Evolutionary conservation across 2,888 invertebrate genomes (phyloP), one percentile per base, ranked within the genome.

Genomic region (Melipona beecheii): DNA sequence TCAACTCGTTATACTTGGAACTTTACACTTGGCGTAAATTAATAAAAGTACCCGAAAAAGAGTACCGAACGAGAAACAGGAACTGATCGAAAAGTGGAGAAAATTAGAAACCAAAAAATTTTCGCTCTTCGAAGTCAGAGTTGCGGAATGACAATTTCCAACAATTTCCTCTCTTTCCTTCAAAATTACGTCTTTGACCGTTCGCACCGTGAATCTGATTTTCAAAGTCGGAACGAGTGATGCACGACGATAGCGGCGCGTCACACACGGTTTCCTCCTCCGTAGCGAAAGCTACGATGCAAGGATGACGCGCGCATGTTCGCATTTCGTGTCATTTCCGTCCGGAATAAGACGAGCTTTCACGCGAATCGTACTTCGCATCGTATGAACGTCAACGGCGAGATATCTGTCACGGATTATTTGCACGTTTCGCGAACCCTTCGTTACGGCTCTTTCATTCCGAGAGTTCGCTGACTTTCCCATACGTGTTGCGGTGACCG

Each of bases 401-500:
- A 49, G 36, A 65, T n/a, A n/a, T 3, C 49, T 56, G 74, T 71
- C 50, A 68, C 71, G 56, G 68, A 70, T 77, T 81, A 74, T 81
- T 84, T 74, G 60, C 60, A 21, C 52, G 65, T n/a, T 73, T 78
- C 71, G 71, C 74, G 75, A 81, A 81, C 81, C 62, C 71, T 19
- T 62, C 60, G 58, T 70, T 76, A 71, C 49, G 74, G 31, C 62
- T 43, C 36, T 75, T 72, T 60, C 60, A 21, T 43, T 71, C 11
- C 21, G 65, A 31, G 52, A n/a, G 50, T 19, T 62, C 58, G 58
- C 73, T 72, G 19, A 19, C 11, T 43, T 43, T 11, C 9, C 43
- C 43, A 43, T 70, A 31, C 27, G 52, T 70, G 69, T 75, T 31
- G 19, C 56, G 24, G 19, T 6, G 24, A 19, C 2, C 72, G 24